A percentile compares a stretch with the other conserved stretches of the same genome.
Evolutionary conservation across 2,797 vertebrate genomes (phyloP).

Genomic region (Sebastes trivittatus): DNA sequence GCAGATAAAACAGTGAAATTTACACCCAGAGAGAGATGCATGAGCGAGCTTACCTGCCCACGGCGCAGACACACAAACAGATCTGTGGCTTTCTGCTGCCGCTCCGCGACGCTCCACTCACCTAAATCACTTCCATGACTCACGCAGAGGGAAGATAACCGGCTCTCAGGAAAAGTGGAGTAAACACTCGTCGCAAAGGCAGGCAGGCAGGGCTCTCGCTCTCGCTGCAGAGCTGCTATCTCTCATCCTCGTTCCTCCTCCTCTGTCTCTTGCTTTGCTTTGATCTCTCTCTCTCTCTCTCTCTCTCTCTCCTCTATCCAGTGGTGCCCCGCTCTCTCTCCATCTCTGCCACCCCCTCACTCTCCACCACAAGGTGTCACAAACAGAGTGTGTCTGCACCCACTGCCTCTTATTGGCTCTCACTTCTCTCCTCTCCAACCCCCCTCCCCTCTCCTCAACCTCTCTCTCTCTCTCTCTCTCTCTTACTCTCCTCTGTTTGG

Average conservation of each 20-base stretch:
- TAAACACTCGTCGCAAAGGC: constrained; percentile 64
- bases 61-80: constrained; percentile 20
- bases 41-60: constrained; percentile 53
- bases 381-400: constrained; percentile 55
- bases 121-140: constrained; percentile 75
- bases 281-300: constrained; percentile 37
- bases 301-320: constrained; percentile 35
- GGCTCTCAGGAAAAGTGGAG: constrained; percentile 65
- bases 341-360: constrained; percentile 51
- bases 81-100: constrained; percentile 29
- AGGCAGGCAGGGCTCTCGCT: constrained; percentile 19
- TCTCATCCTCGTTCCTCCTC: constrained; percentile 53
- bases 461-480: background rate
- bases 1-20: background rate
- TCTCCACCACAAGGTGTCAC: constrained; percentile 74
- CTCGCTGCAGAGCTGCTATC: constrained; percentile 57
- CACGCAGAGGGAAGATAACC: constrained; percentile 61
- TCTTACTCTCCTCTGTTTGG: constrained; percentile 6
- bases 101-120: constrained; percentile 61
- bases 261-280: constrained; percentile 50
- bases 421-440: constrained; percentile 25
- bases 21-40: background rate
- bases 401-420: constrained; percentile 56
- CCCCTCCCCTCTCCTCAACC: background rate
- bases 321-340: constrained; percentile 35